Percentiles rank a stretch among this genome's conserved stretches.
Conservation (phyloP, 2,113 vertebrate species). For the Garra rufa region DNA sequence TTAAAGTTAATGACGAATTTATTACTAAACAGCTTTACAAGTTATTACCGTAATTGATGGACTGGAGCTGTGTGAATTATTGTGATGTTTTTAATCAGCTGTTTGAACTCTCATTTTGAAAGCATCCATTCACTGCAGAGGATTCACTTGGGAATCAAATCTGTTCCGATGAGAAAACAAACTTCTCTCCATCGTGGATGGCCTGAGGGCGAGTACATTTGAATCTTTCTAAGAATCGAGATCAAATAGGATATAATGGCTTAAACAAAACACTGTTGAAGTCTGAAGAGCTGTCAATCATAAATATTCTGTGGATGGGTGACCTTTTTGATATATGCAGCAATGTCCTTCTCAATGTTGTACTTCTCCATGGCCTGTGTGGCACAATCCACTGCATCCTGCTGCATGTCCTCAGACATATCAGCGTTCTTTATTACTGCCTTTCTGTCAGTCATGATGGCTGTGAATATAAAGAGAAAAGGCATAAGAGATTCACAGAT, state of each 20-base stretch:
- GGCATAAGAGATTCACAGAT: neutral
- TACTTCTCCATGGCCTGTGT: conserved; percentile 99
- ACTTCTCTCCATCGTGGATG: neutral
- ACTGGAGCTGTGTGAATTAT: no score
- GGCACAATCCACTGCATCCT: conserved; percentile 97
- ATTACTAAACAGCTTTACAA: no score
- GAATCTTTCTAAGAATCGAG: neutral
- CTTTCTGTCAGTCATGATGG: conserved; percentile 96
- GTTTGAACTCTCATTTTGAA: neutral
- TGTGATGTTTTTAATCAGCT: neutral
- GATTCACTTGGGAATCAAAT: neutral
- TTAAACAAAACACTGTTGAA: neutral
- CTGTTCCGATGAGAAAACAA: neutral
- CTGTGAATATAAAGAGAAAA: conserved; percentile 24
- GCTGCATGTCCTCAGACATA: conserved; percentile 99
- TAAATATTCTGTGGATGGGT: neutral
- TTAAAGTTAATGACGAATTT: no score
- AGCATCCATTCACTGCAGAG: neutral
- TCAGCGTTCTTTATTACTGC: conserved; percentile 99
- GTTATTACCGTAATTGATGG: no score
- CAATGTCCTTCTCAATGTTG: conserved; percentile 99
- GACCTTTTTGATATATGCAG: conserved; percentile 98
- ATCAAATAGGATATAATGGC: neutral
- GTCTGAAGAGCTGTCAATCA: neutral
- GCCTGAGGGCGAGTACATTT: neutral